These are phyloP conservation scores for Balearica regulorum DNA, from an alignment of 2,797 vertebrate genomes.

Conservation along the genomic window DNA sequence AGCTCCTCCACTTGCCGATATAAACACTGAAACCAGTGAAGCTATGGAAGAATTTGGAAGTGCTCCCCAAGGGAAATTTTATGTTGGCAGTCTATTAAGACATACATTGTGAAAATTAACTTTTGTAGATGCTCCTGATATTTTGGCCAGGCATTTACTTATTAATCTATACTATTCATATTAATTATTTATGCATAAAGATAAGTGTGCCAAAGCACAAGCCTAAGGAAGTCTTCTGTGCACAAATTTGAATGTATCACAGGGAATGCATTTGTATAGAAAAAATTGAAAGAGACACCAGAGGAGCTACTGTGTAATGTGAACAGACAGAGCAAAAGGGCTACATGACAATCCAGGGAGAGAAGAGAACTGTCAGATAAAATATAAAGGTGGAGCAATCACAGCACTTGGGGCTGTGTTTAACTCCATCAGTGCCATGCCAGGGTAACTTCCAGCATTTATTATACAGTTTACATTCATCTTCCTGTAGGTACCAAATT, in stretches of 20 bases:
- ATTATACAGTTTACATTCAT: background rate
- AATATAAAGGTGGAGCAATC: slow-evolving; percentile 46
- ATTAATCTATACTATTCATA: background rate
- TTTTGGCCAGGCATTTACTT: background rate
- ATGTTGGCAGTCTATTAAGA: background rate
- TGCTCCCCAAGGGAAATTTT: background rate
- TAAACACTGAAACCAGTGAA: background rate
- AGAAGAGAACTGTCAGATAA: slow-evolving; percentile 44
- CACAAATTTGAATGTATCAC: slow-evolving; percentile 20
- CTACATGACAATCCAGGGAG: slow-evolving; percentile 40
- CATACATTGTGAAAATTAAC: background rate
- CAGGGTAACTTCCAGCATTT: background rate
- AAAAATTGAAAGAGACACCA: slow-evolving; percentile 52
- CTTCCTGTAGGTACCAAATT: background rate
- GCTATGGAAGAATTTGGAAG: background rate
- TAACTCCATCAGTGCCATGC: slow-evolving; percentile 8
- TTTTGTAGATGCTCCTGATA: background rate
- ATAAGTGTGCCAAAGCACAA: slow-evolving; percentile 7
- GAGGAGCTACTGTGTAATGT: slow-evolving; percentile 46
- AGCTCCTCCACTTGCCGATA: background rate
- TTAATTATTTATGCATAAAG: background rate
- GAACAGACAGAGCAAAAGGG: slow-evolving; percentile 67
- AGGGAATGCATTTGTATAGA: slow-evolving; percentile 31
- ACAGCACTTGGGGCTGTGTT: background rate
- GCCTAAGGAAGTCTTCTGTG: slow-evolving; percentile 8